These are phyloP conservation scores for Holcopasites calliopsidis DNA, from an alignment of 1,140 invertebrate genomes.

Conservation along the genomic window DNA sequence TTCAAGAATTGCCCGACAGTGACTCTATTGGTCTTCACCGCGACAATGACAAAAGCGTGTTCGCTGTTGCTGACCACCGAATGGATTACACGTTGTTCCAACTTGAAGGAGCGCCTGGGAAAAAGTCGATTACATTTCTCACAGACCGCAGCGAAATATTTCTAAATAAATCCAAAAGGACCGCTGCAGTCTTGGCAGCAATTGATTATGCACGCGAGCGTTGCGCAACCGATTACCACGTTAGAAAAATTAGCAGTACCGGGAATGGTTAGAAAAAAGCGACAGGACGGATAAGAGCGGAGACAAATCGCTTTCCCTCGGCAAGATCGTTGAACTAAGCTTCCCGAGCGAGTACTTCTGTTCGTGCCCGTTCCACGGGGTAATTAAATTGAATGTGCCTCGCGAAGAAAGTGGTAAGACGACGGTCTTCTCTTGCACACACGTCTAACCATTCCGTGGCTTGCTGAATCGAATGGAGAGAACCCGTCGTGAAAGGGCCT, in stretches of 20 bases:
- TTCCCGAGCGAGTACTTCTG: slow-evolving; percentile 26
- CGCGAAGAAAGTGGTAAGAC: slow-evolving; percentile 55
- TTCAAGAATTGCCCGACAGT: not conserved
- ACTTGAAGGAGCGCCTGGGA: not conserved
- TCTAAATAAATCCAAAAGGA: not conserved
- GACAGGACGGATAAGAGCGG: slow-evolving; percentile 37
- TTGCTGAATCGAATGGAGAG: slow-evolving; percentile 57
- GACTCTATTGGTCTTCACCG: not conserved
- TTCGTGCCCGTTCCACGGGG: slow-evolving; percentile 46
- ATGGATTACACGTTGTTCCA: not conserved
- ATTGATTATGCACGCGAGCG: not conserved
- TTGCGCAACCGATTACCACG: not conserved
- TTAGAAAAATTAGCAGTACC: not conserved
- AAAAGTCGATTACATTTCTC: not conserved
- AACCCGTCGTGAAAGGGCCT: slow-evolving; percentile 58
- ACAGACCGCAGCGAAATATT: too few relatives aligned
- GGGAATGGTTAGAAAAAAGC: slow-evolving; percentile 22
- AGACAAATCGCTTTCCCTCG: slow-evolving; percentile 45
- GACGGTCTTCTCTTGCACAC: slow-evolving; percentile 9
- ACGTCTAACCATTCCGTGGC: slow-evolving; percentile 35
- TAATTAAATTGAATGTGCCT: slow-evolving; percentile 63
- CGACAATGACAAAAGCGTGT: not conserved
- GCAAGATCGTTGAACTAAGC: slow-evolving; percentile 26
- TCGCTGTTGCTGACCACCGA: not conserved
- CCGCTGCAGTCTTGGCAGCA: not conserved